Conservation (phyloP, 2,797 vertebrate genomes). For the Orientallactaga sibirica region DNA sequence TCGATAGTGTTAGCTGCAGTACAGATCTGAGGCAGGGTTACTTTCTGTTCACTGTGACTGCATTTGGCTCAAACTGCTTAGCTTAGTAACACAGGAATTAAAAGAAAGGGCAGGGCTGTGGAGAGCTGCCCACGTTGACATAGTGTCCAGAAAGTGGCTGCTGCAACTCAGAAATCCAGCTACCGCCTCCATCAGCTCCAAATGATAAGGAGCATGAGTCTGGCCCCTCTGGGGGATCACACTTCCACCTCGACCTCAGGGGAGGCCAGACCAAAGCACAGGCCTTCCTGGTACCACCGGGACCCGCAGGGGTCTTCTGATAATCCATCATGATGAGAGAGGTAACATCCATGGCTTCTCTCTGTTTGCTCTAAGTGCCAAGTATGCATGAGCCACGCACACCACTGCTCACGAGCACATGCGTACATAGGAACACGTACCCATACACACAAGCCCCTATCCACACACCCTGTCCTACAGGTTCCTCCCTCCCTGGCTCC, state of each 20-base stretch:
- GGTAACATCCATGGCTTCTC: neutral
- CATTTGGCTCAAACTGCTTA: neutral
- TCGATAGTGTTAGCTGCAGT: fast-evolving
- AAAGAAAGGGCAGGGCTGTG: neutral
- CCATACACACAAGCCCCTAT: too few species aligned
- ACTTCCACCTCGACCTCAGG: neutral
- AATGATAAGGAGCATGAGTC: neutral
- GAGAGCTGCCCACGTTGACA: fast-evolving
- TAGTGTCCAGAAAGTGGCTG: neutral
- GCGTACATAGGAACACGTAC: neutral
- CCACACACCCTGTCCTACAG: neutral
- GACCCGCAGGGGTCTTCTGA: neutral
- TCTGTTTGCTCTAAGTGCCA: neutral
- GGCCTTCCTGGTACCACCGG: neutral
- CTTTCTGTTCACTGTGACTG: neutral
- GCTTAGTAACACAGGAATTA: fast-evolving
- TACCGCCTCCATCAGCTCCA: neutral
- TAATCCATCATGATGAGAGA: fast-evolving
- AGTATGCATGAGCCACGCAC: neutral
- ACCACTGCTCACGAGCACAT: neutral
- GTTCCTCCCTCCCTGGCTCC: neutral
- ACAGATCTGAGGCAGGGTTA: fast-evolving
- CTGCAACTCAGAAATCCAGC: neutral
- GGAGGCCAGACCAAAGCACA: fast-evolving
- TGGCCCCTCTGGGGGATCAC: neutral